Evolutionary conservation across 2,113 vertebrate species (phyloP).

Genomic region (Passer domesticus): DNA sequence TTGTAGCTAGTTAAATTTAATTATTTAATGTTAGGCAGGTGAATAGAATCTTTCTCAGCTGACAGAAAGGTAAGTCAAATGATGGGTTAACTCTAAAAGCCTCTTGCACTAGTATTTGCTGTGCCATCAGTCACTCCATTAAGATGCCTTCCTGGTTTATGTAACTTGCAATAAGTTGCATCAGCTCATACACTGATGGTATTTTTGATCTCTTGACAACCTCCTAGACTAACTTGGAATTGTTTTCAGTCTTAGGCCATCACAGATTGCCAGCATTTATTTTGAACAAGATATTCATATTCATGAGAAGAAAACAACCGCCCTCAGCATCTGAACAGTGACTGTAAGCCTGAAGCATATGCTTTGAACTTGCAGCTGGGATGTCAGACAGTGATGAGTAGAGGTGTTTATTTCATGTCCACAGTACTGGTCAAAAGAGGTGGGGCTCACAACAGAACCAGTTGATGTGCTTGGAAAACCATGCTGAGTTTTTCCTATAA

Average conservation of each 20-base stretch:
- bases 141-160: not conserved
- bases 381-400: not conserved
- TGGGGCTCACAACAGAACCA: not conserved
- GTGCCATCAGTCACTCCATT: not conserved
- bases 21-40: not conserved
- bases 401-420: not conserved
- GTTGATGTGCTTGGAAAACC: not conserved
- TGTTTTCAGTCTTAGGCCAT: not conserved
- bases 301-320: not conserved
- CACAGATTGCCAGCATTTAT: not conserved
- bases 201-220: conserved; percentile 18
- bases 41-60: not conserved
- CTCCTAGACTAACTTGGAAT: not conserved
- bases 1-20: not conserved
- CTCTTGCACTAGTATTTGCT: not conserved
- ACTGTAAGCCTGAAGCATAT: not conserved
- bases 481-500: not conserved
- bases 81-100: not conserved
- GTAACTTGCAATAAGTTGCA: not conserved
- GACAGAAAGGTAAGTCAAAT: not conserved
- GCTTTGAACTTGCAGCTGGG: not conserved
- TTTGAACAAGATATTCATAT: not conserved
- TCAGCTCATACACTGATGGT: not conserved
- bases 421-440: not conserved
- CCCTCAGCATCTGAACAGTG: not conserved